Percentiles rank a stretch among this genome's conserved stretches.
Conservation (phyloP, 2,888 invertebrate genomes). For the Hesperia comma region DNA sequence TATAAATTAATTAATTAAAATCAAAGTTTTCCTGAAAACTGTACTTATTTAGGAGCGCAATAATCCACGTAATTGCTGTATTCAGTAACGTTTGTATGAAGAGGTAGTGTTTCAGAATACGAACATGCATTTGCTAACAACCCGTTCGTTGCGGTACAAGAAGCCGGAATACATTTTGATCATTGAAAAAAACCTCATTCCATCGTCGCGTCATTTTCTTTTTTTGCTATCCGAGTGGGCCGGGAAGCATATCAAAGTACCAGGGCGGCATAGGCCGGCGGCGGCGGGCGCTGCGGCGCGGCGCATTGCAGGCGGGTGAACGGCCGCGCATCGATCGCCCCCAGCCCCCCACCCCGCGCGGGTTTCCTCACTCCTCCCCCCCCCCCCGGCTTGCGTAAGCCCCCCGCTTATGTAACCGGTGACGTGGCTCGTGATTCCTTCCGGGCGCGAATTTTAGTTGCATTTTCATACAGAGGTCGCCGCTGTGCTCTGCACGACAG, state of each 20-base stretch:
- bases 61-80: constrained; percentile 26
- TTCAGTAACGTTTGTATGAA: constrained; percentile 31
- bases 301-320: constrained; percentile 84
- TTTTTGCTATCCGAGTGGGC: constrained; percentile 36
- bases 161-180: constrained; percentile 33
- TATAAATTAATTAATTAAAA: constrained; percentile 21
- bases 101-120: constrained; percentile 36
- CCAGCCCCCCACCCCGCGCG: constrained; percentile 49
- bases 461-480: constrained; percentile 35
- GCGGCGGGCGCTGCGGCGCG: constrained; percentile 62
- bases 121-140: constrained; percentile 30
- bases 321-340: constrained; percentile 80
- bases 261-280: constrained; percentile 65
- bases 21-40: constrained; percentile 13
- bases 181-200: constrained; percentile 38
- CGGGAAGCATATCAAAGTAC: constrained; percentile 54
- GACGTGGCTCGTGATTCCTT: constrained; percentile 72
- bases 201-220: constrained; percentile 36
- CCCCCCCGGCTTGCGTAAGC: constrained; percentile 68
- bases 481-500: constrained; percentile 13
- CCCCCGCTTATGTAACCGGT: constrained; percentile 75
- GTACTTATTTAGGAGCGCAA: constrained; percentile 22
- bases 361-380: constrained; percentile 42
- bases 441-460: constrained; percentile 55
- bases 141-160: constrained; percentile 31